These are phyloP conservation scores for Microtus oregoni DNA, from an alignment of 2,113 vertebrate genomes.

Conservation along the genomic window DNA sequence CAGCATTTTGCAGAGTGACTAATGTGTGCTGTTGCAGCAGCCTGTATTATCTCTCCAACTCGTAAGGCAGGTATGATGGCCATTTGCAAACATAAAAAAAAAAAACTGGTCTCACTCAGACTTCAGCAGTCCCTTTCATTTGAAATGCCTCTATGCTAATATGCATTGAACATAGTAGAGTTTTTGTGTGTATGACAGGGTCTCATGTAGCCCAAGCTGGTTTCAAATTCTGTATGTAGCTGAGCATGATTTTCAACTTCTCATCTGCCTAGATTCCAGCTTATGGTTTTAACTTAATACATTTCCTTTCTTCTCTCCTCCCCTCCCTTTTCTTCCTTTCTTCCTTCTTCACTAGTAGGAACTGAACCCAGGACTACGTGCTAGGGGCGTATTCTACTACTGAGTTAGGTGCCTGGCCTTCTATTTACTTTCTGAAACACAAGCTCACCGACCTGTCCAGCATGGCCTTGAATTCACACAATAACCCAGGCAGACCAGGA, in stretches of 20 bases:
- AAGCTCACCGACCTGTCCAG: not conserved
- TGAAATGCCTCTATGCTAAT: not conserved
- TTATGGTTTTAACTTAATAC: not conserved
- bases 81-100: not conserved
- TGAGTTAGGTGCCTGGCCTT: not conserved
- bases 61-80: not conserved
- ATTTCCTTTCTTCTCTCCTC: not conserved
- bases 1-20: not conserved
- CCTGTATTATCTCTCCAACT: not conserved
- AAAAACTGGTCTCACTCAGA: not conserved
- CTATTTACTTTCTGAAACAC: not conserved
- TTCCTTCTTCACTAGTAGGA: not conserved
- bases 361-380: not conserved
- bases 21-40: not conserved
- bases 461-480: not conserved
- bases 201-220: not conserved
- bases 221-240: not conserved
- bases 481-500: not conserved
- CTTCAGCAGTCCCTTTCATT: not conserved
- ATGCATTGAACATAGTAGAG: not conserved
- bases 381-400: not conserved
- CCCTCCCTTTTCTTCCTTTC: not conserved
- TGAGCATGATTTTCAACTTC: not conserved
- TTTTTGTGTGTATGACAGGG: not conserved
- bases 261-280: not conserved